Evolutionary conservation across 2,797 vertebrate species (phyloP), one percentile per base, ranked within the genome.

Genomic region (Halcyon smyrnensis): DNA sequence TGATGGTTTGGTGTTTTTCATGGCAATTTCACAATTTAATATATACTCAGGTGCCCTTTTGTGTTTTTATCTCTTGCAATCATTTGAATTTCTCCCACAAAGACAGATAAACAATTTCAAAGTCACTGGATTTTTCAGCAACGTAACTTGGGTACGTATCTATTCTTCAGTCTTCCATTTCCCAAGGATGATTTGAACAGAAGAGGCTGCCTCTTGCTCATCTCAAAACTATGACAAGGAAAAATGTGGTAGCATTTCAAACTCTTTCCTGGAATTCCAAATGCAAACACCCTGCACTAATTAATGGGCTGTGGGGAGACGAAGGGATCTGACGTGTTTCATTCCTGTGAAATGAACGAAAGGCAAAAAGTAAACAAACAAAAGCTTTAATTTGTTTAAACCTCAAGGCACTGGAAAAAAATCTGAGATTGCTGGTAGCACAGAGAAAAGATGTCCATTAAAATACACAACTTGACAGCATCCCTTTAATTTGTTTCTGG

Each of bases 401-500:
- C 65, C 95, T 81, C 51, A 25, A 57, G 92, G 92, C 88, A 51
- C 74, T 60, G 59, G 27, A 60, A 63, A 60, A 60, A 92, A 24
- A 27, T 41, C 87, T 70, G 36, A 6, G 23, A 14, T 41, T 76
- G 85, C 90, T 79, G 80, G 68, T 56, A 75, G 91, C 73, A 45
- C 64, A 30, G 84, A 80, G 87, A 32, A 79, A 54, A 95, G 79
- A 68, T 6, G 2, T 19, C 85, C 90, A 91, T 93, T 95, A 90
- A 85, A 90, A 94, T 93, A 87, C 25, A 34, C 67, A 82, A 69
- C 74, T 81, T 92, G 95, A 84, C 93, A 84, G 90, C 23, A 46
- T 69, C 70, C 71, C 84, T 93, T 92, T 81, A 51, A 75, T 93
- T 93, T 89, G 69, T 89, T 95, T 97, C 85, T 92, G 87, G 92